A percentile compares a stretch with the other conserved stretches of the same genome.
Conservation (phyloP, 2,888 invertebrate species). For the Acanthacorydalis orientalis region DNA sequence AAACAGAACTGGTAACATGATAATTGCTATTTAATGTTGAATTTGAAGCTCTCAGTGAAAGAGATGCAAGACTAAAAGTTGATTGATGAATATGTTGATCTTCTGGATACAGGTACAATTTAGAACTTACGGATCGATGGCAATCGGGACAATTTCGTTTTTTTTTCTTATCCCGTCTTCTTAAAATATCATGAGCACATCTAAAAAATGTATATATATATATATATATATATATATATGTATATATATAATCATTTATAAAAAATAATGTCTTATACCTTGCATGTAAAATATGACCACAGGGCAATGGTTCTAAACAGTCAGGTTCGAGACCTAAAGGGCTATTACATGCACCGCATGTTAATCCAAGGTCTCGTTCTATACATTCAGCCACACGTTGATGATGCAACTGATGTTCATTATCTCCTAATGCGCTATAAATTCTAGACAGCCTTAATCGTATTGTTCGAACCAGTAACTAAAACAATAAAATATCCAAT, state of each 20-base stretch:
- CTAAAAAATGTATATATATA: constrained; percentile 20
- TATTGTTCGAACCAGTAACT: constrained; percentile 66
- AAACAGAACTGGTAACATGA: constrained; percentile 38
- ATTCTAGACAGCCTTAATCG: constrained; percentile 63
- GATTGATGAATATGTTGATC: constrained; percentile 5
- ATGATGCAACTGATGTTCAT: constrained; percentile 59
- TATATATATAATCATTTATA: background rate
- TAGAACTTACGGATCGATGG: constrained; percentile 46
- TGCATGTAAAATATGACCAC: constrained; percentile 74
- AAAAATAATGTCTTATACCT: constrained; percentile 31
- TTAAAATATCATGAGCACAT: constrained; percentile 50
- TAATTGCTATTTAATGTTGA: constrained; percentile 28
- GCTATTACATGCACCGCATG: constrained; percentile 69
- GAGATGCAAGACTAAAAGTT: constrained; percentile 22
- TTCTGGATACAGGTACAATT: constrained; percentile 34
- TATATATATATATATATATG: background rate
- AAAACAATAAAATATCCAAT: background rate
- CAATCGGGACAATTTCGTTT: constrained; percentile 54
- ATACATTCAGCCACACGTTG: constrained; percentile 48
- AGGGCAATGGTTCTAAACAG: constrained; percentile 64
- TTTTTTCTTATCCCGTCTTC: constrained; percentile 43
- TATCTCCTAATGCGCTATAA: constrained; percentile 67
- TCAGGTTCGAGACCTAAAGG: constrained; percentile 57
- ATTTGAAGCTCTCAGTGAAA: constrained; percentile 25
- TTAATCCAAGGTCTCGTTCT: constrained; percentile 54